Evolutionary conservation across 2,113 vertebrate genomes (phyloP).

Genomic region (Poeciliopsis retropinna): DNA sequence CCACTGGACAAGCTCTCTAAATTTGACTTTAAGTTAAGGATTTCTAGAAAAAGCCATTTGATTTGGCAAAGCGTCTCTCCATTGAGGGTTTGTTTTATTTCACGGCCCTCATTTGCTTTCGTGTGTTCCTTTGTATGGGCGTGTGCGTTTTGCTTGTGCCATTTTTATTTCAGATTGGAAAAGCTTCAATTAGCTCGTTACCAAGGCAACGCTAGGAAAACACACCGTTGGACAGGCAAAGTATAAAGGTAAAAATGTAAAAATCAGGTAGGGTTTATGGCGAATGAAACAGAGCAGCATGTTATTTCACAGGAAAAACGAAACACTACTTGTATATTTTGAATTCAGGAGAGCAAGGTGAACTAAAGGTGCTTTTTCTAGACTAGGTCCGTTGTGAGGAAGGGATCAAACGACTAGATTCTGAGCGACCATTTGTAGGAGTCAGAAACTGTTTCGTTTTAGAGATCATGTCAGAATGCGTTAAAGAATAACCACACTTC

Average conservation of each 20-base stretch:
- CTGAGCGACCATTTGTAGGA: constrained; percentile 12
- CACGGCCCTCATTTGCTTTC: neutral
- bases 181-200: constrained; percentile 25
- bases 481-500: constrained; percentile 34
- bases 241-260: neutral
- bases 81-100: neutral
- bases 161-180: neutral
- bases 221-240: neutral
- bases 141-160: constrained; percentile 9
- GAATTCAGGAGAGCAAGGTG: constrained; percentile 1
- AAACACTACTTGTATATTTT: constrained; percentile 2
- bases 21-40: neutral
- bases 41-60: neutral
- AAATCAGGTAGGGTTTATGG: neutral
- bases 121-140: neutral
- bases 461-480: constrained; percentile 22
- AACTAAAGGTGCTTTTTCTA: constrained; percentile 1
- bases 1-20: neutral
- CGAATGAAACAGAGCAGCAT: constrained; percentile 1
- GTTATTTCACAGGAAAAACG: neutral
- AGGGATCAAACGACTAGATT: constrained; percentile 5
- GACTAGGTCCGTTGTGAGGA: neutral
- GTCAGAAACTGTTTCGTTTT: constrained; percentile 3
- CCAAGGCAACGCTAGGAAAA: neutral
- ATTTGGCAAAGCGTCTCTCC: neutral